Evolutionary conservation across 2,888 invertebrate species (phyloP).

Genomic region (Tipula confusa): DNA sequence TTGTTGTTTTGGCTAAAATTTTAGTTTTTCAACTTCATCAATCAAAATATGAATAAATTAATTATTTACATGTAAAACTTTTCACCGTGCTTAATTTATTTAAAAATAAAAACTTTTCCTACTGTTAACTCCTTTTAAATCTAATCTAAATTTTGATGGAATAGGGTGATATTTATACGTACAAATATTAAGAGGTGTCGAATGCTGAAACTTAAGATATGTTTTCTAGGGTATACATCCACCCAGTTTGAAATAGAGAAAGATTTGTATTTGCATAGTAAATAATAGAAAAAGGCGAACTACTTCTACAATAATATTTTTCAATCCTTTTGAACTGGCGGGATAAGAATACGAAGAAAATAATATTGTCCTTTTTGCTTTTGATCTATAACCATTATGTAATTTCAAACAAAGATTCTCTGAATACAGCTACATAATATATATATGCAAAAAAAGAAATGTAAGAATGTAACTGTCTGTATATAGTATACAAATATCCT

Average conservation of each 20-base stretch:
- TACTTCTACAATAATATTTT: neutral
- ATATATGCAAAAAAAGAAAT: neutral
- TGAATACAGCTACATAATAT: neutral
- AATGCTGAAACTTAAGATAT: neutral
- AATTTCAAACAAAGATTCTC: neutral
- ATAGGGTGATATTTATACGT: neutral
- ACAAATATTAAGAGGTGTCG: neutral
- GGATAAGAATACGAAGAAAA: neutral
- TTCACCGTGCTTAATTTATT: neutral
- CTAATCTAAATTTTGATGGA: neutral
- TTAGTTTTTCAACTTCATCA: neutral
- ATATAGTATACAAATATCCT: neutral
- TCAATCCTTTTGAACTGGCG: neutral
- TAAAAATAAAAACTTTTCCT: neutral
- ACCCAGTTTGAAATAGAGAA: neutral
- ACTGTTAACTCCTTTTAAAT: neutral
- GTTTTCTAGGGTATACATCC: neutral
- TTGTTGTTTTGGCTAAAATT: neutral
- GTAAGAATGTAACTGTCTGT: neutral
- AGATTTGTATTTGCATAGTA: neutral
- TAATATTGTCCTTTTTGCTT: neutral
- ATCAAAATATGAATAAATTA: constrained; percentile 20
- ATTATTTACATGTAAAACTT: neutral
- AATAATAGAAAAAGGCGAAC: neutral
- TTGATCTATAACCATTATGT: neutral